Evolutionary conservation across 2,888 invertebrate genomes (phyloP).

Genomic region (Standfussiana lucernea): DNA sequence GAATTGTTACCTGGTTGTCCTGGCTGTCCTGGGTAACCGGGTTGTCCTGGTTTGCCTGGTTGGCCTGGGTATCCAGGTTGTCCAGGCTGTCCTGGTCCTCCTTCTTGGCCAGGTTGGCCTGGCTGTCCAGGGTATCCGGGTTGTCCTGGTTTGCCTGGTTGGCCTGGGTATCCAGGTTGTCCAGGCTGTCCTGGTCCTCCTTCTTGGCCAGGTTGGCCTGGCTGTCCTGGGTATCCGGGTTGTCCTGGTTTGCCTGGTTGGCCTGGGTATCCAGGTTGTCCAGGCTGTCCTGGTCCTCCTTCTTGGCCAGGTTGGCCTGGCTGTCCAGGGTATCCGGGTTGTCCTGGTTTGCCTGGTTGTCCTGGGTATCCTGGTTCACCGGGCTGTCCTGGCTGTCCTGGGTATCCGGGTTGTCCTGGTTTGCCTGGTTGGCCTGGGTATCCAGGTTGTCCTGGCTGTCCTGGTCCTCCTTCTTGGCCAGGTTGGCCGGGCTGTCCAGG

Average conservation of each 20-base stretch:
- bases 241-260: slow-evolving; percentile 5
- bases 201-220: slow-evolving; percentile 18
- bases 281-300: neutral
- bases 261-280: slow-evolving; percentile 39
- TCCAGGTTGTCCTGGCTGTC: slow-evolving; percentile 28
- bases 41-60: neutral
- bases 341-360: neutral
- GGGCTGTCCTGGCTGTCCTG: slow-evolving; percentile 32
- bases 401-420: slow-evolving; percentile 6
- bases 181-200: slow-evolving; percentile 16
- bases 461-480: too few relatives aligned
- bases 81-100: slow-evolving; percentile 23
- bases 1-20: neutral
- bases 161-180: slow-evolving; percentile 18
- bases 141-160: neutral
- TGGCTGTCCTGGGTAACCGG: neutral
- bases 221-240: slow-evolving; percentile 22
- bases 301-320: neutral
- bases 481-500: slow-evolving; percentile 23
- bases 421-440: slow-evolving; percentile 18
- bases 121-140: slow-evolving; percentile 18
- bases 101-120: too few relatives aligned
- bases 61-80: slow-evolving; percentile 22
- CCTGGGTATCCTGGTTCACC: slow-evolving; percentile 9
- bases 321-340: slow-evolving; percentile 63